Percentiles rank a stretch among this genome's conserved stretches.
Evolutionary conservation across 2,113 vertebrate genomes (phyloP).

Genomic region (Pangasianodon hypophthalmus): DNA sequence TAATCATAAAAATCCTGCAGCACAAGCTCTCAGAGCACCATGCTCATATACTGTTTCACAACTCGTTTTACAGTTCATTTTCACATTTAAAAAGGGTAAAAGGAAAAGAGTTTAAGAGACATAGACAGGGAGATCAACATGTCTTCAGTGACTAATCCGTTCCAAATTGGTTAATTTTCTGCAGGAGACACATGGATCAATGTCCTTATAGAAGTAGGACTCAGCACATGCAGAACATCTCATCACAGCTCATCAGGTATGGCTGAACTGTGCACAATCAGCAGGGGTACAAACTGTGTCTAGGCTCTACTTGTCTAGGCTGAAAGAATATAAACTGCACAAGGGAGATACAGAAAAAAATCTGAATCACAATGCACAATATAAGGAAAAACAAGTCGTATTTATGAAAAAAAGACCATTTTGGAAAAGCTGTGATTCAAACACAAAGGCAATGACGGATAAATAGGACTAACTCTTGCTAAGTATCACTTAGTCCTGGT

Average conservation of each 20-base stretch:
- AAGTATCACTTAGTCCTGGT: background rate
- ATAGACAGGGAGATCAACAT: background rate
- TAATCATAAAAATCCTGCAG: conserved; percentile 59
- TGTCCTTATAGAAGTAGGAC: background rate
- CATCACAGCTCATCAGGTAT: conserved; percentile 2
- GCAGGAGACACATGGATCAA: background rate
- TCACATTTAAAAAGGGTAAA: background rate
- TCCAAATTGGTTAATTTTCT: background rate
- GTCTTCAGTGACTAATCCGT: background rate
- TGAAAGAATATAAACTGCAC: background rate
- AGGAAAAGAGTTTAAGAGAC: background rate
- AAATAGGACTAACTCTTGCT: background rate
- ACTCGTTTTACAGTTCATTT: background rate
- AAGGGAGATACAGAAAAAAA: background rate
- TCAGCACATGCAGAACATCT: background rate
- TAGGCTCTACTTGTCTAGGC: background rate
- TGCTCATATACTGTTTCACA: conserved; percentile 22
- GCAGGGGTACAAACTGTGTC: background rate
- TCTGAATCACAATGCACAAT: background rate
- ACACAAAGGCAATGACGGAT: background rate
- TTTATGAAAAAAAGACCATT: background rate
- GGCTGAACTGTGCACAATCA: background rate
- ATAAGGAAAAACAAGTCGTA: background rate
- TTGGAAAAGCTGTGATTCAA: background rate
- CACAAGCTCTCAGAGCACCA: conserved; percentile 15